Evolutionary conservation across 1,140 invertebrate genomes (phyloP).

Genomic region (Coenobita brevimanus): DNA sequence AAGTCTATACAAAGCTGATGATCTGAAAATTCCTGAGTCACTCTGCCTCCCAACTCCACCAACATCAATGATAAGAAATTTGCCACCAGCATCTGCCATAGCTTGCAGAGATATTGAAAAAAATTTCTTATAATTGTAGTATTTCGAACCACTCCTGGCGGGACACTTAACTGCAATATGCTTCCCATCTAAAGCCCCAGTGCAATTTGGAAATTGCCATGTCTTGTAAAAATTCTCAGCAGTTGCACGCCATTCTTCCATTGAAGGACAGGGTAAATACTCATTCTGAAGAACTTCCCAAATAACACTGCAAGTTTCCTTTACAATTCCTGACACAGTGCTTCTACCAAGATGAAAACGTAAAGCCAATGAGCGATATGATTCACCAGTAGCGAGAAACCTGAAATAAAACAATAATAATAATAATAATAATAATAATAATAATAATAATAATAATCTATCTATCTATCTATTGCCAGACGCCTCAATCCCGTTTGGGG

Average conservation of each 20-base stretch:
- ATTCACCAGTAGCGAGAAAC: constrained; percentile 70
- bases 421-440: constrained; percentile 11
- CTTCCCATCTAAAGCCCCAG: constrained; percentile 73
- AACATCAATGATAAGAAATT: no score
- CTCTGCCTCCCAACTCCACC: no score
- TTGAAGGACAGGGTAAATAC: constrained; percentile 69
- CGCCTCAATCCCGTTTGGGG: no score
- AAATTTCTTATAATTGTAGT: constrained; percentile 74
- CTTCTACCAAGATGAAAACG: constrained; percentile 69
- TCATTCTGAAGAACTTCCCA: constrained; percentile 63
- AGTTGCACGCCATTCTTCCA: constrained; percentile 70
- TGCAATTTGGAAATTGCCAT: constrained; percentile 72
- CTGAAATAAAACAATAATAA: no score
- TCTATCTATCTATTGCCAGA: no score
- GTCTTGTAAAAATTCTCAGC: constrained; percentile 70
- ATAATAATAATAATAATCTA: no score
- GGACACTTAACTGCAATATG: constrained; percentile 70
- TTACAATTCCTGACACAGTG: constrained; percentile 60
- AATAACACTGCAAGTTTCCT: constrained; percentile 67
- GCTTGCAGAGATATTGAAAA: constrained; percentile 50
- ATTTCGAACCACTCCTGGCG: no score
- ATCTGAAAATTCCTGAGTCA: no score
- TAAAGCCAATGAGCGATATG: constrained; percentile 60
- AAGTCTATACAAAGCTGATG: no score
- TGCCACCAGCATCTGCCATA: no score